These are phyloP conservation scores for Climacteris rufus DNA, from an alignment of 2,113 vertebrate genomes.

Conservation along the genomic window DNA sequence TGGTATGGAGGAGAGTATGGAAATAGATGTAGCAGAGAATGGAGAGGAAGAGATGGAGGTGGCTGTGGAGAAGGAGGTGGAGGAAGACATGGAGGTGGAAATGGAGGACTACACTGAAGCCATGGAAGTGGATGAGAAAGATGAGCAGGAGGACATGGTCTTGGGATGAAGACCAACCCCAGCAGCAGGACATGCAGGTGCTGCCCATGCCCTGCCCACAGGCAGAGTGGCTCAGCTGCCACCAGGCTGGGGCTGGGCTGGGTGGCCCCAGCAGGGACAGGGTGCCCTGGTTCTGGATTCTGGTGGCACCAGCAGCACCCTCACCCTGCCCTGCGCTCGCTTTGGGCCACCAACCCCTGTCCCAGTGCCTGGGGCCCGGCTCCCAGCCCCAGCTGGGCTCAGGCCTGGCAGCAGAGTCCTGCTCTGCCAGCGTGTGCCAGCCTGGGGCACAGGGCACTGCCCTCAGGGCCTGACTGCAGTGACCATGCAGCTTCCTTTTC, in stretches of 20 bases:
- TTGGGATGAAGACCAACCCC: neutral
- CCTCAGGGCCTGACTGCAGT: neutral
- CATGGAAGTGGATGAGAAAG: neutral
- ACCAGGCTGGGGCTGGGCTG: neutral
- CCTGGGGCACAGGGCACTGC: neutral
- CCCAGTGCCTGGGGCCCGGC: neutral
- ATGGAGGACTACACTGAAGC: neutral
- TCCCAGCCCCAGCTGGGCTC: neutral
- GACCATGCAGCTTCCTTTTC: accelerated
- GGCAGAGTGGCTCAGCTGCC: neutral
- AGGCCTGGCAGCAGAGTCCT: neutral
- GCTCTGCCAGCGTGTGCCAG: neutral
- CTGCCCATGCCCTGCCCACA: neutral
- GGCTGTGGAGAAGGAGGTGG: neutral
- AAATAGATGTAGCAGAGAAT: neutral
- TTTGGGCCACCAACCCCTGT: neutral
- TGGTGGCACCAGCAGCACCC: neutral
- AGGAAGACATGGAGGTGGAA: neutral
- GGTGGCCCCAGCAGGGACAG: neutral
- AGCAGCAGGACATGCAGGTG: neutral
- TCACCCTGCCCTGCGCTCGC: neutral
- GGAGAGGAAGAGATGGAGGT: neutral
- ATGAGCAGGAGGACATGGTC: neutral
- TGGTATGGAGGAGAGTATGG: neutral
- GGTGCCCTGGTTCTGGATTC: neutral